Base-by-base conservation (phyloP, 2,797 vertebrate species). In the Cichlasoma orientale region DNA sequence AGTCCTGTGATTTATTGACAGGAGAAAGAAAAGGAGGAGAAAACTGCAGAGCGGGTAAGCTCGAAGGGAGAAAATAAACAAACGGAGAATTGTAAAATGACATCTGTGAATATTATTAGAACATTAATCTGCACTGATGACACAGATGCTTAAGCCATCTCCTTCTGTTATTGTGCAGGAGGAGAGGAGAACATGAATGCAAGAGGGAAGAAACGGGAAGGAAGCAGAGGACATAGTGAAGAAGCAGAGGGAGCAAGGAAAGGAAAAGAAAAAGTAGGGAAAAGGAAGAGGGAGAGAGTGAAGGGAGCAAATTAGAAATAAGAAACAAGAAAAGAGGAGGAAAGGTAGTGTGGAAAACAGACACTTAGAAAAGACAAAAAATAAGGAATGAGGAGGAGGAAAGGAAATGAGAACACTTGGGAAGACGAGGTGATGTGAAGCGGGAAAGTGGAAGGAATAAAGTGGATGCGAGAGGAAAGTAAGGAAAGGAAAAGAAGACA, bases 101-200 rank as follows among this genome's bases (percentile, higher is more conserved):
- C 90, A 93, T 91, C 90, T 92, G 92, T 90, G 89, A 91, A 92
- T 91, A 92, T 92, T 89, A 92, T 93, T 92, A 91, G 86, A 88
- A 89, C 87, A 90, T 91, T 90, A 91, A 93, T 94, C 90, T 90
- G 86, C 75, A 41, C 84, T 83, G 90, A 91, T 91, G 90, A 91
- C 91, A 92, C 91, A 92, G 84, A 92, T 89, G 91, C 88, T 90
- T 89, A 87, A 91, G 82, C 75, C 88, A 89, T 92, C 88, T 88
- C 78, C 88, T 77, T 85, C 84, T 91, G 89, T 88, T 89, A 85
- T 82, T 87, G 61, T 74, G 74, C 56, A 75, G 61, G 56, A 31
- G 23, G 63, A 23, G 19, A 54, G 29, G 31, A 70, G 29, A n/a
- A 52, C 19, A 56, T 13, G n/a, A 58, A 57, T 19, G 73, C 59